phyloP scores from a whole-genome alignment of 1,140 invertebrate genomes.

The Diachasma alloeum region DNA sequence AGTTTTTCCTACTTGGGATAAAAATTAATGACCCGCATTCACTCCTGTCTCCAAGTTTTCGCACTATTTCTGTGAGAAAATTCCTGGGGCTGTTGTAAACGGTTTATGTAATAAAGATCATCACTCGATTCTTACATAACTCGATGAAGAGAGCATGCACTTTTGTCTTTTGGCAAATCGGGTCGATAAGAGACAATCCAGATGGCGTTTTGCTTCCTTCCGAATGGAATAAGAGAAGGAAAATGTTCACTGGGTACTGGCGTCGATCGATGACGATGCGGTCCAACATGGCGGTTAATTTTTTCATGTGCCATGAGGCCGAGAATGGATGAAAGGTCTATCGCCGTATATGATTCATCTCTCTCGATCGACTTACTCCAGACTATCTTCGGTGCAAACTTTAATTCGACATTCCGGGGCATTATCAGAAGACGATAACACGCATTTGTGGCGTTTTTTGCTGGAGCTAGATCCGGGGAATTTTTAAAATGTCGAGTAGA shows the following conservation, averaged over 20 bases:
- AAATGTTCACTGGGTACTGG: slow-evolving; percentile 5
- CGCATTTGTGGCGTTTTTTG: neutral
- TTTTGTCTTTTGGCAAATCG: slow-evolving; percentile 2
- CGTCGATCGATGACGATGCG: slow-evolving; percentile 59
- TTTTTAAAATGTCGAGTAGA: neutral
- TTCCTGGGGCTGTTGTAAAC: neutral
- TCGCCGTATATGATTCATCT: neutral
- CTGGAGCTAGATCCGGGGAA: neutral
- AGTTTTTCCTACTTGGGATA: neutral
- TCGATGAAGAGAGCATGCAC: slow-evolving; percentile 1
- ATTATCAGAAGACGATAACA: no score
- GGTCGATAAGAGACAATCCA: slow-evolving; percentile 52
- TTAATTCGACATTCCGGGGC: neutral
- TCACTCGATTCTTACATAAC: slow-evolving; percentile 41
- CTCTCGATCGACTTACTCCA: no score
- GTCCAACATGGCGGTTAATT: slow-evolving; percentile 56
- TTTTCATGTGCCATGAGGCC: slow-evolving; percentile 36
- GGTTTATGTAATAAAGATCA: slow-evolving; percentile 41
- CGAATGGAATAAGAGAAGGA: slow-evolving; percentile 13
- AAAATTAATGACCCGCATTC: neutral
- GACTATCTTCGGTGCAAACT: neutral
- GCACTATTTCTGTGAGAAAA: no score
- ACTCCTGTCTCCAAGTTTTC: neutral
- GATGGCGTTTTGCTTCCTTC: slow-evolving; percentile 49
- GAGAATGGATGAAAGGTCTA: neutral